phyloP scores from a whole-genome alignment of 2,888 invertebrate genomes.

The Seladonia tumulorum region DNA sequence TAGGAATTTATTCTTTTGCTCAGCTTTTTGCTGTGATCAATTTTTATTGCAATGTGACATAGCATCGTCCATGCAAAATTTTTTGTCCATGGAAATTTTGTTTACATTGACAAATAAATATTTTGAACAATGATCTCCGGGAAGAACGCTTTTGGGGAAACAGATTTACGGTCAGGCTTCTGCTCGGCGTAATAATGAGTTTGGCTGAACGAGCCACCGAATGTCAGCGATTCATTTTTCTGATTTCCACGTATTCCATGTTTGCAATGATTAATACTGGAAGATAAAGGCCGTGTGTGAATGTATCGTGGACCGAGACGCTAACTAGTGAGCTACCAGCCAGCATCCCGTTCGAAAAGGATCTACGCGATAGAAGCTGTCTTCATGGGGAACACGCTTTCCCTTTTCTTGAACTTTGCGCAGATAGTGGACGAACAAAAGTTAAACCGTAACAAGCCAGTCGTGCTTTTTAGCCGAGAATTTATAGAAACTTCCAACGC shows the following conservation, averaged over 20 bases:
- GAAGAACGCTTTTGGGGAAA: background rate
- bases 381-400: conserved; percentile 6
- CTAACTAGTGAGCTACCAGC: conserved; percentile 12
- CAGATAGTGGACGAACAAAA: conserved; percentile 9
- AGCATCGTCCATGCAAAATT: too few relatives aligned
- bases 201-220: background rate
- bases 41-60: background rate
- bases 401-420: conserved; percentile 9
- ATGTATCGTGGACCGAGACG: conserved; percentile 7
- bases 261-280: conserved; percentile 14
- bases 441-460: background rate
- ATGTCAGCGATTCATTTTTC: conserved; percentile 12
- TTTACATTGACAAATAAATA: background rate
- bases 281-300: conserved; percentile 4
- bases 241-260: conserved; percentile 9
- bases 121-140: too few relatives aligned
- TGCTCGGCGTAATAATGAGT: background rate
- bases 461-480: background rate
- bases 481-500: background rate
- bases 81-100: background rate
- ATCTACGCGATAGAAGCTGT: conserved; percentile 10
- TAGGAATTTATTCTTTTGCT: too few relatives aligned
- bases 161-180: background rate
- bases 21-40: background rate
- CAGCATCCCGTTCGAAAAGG: conserved; percentile 5